Percentiles rank a stretch among this genome's conserved stretches.
phyloP scores from a whole-genome alignment of 2,888 invertebrate species.

The Pristionchus japonicus region DNA sequence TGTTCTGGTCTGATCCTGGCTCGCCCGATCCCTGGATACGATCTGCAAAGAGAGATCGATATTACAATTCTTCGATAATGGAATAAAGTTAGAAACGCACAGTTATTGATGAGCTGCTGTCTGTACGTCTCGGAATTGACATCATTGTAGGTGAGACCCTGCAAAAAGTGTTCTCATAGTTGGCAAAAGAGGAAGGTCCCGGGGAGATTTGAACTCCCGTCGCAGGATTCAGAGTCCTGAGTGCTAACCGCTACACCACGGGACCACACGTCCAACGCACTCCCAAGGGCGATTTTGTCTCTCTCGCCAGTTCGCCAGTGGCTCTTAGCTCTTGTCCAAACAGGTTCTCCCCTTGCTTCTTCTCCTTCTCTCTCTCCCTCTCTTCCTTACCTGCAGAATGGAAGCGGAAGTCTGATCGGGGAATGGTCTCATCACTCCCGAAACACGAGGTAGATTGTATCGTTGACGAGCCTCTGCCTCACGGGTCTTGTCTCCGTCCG shows the following conservation, averaged over 20 bases:
- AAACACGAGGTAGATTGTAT: constrained; percentile 70
- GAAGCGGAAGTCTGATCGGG: constrained; percentile 72
- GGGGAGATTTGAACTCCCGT: constrained; percentile 49
- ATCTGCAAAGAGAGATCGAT: constrained; percentile 56
- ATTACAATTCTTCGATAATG: not conserved
- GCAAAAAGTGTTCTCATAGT: not conserved
- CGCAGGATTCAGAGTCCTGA: constrained; percentile 59
- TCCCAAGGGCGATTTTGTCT: not conserved
- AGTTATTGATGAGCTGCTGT: constrained; percentile 72
- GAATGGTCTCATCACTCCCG: constrained; percentile 72
- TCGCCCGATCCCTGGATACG: constrained; percentile 70
- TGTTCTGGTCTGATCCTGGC: constrained; percentile 63
- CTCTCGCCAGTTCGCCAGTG: not conserved
- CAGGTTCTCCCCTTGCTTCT: not conserved
- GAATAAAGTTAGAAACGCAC: constrained; percentile 51
- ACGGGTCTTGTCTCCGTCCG: constrained; percentile 73
- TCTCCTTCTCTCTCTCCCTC: constrained; percentile 28
- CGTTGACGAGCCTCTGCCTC: constrained; percentile 66
- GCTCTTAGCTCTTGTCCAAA: constrained; percentile 20
- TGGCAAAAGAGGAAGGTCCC: constrained; percentile 47
- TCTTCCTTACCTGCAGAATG: constrained; percentile 51
- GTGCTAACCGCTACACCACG: constrained; percentile 62
- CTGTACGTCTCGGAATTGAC: constrained; percentile 74
- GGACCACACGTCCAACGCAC: not conserved
- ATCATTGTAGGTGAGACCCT: constrained; percentile 69